Evolutionary conservation across 2,888 invertebrate genomes (phyloP), one percentile per base, ranked within the genome.

Genomic region (Blera fallax): DNA sequence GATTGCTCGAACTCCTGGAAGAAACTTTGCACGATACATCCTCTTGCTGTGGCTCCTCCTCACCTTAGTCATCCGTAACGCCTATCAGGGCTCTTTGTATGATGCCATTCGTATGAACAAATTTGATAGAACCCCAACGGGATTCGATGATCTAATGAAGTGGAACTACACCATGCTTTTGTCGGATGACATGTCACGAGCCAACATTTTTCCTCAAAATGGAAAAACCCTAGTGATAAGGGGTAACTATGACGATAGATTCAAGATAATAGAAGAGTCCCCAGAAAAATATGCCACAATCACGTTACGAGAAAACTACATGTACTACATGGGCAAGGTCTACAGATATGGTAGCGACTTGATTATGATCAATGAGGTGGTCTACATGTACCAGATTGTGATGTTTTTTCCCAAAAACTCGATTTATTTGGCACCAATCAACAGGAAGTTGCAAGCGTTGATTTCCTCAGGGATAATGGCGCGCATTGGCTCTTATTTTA

Each of bases 81-180:
- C 90, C 18, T 91, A 91, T 76, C 91, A 91, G 81, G 90, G 90
- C 0, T 90, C 90, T 8, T 67, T 91, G 24, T 91, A 89, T 60
- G 89, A 90, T 32, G 89, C 89, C 18, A 74, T 91, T 60, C 90
- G 90, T 1, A 70, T 87, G 18, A 87, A 88, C 0, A 77, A 74
- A 6, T 87, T 88, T 5, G 62, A 83, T 7, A 83, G 85, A 0
- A 37, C 88, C 65, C 91, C 91, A 3, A 8, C 29, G 0, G 88
- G 87, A 1, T 76, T 90, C 1, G 29, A 72, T 0, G 89, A 89
- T 0, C 76, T 91, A 3, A 58, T 88, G 7, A 50, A 32, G 6
- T 56, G 87, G 21, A 88, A 89, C 52, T 91, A 90, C 24, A 88
- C 83, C 2, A 37, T 91, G 3, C 2, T 78, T 3, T 8, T 82